These are phyloP conservation scores for Phylloscopus trochiloides DNA, from an alignment of 2,113 vertebrate genomes.

Conservation along the genomic window DNA sequence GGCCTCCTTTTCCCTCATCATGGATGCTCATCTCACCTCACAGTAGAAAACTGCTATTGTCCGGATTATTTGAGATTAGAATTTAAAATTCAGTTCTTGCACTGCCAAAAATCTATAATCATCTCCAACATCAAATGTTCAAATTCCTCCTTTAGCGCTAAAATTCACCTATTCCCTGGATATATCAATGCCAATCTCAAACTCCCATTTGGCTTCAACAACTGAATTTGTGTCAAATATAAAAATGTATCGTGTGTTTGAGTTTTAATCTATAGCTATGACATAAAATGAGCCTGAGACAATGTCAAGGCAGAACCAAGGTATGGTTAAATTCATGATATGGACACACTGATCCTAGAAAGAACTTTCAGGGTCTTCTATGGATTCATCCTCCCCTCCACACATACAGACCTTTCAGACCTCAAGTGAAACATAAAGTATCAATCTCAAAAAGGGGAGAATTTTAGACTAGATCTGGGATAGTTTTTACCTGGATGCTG, in stretches of 20 bases:
- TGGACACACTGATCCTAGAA: neutral
- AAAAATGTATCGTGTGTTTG: neutral
- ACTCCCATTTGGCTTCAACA: neutral
- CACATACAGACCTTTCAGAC: neutral
- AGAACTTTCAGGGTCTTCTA: neutral
- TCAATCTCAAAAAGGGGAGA: neutral
- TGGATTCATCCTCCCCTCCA: neutral
- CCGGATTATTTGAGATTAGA: neutral
- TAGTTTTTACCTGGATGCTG: neutral
- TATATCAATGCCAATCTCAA: neutral
- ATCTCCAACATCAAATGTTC: neutral
- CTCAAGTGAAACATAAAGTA: neutral
- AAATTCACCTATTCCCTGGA: neutral
- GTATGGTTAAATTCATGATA: neutral
- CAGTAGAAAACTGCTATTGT: neutral
- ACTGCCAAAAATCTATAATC: neutral
- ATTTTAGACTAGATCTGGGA: neutral
- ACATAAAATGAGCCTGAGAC: neutral
- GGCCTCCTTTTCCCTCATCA: neutral
- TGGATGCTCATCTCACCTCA: neutral
- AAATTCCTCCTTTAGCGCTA: neutral
- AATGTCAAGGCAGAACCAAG: neutral
- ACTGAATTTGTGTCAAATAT: neutral
- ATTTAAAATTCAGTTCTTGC: neutral
- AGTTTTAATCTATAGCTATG: neutral